A percentile compares a stretch with the other conserved stretches of the same genome.
These are phyloP conservation scores for Apogon talboti DNA, from an alignment of 2,797 vertebrate genomes.

Conservation along the genomic window DNA sequence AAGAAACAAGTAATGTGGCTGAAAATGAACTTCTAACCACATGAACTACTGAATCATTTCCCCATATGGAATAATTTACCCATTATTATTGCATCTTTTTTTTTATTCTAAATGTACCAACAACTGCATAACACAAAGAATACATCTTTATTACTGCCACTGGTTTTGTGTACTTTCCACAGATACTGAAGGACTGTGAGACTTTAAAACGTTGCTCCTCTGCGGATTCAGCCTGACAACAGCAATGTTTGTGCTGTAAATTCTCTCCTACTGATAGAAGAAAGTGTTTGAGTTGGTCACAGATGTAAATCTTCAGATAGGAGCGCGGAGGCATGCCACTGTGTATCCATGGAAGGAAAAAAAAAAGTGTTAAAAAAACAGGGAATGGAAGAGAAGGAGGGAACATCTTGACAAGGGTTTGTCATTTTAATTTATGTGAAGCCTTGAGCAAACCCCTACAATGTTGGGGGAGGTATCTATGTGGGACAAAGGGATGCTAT, in stretches of 20 bases:
- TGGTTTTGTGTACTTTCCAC: no score
- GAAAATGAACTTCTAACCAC: no score
- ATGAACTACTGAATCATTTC: no score
- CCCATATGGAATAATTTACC: no score
- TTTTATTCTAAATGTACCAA: not conserved
- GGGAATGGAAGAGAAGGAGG: conserved; percentile 19
- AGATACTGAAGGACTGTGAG: not conserved
- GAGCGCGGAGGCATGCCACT: conserved; percentile 32
- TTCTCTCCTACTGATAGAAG: conserved; percentile 2
- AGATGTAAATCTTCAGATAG: conserved; percentile 45
- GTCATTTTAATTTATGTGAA: conserved; percentile 65
- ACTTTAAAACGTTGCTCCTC: not conserved
- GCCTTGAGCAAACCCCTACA: conserved; percentile 54
- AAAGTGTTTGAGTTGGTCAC: conserved; percentile 34
- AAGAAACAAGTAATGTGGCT: conserved; percentile 4
- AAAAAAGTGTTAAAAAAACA: conserved; percentile 22
- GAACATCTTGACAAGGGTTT: conserved; percentile 41
- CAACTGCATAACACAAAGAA: not conserved
- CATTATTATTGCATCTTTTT: no score
- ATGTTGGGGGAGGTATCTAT: conserved; percentile 13
- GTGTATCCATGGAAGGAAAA: conserved; percentile 55
- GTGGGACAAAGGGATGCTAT: conserved; percentile 38
- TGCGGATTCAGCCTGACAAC: conserved; percentile 35
- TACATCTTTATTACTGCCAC: no score
- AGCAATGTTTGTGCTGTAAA: conserved; percentile 24